Evolutionary conservation across 1,140 invertebrate species (phyloP).

Genomic region (Leptinotarsa undecemlineata): DNA sequence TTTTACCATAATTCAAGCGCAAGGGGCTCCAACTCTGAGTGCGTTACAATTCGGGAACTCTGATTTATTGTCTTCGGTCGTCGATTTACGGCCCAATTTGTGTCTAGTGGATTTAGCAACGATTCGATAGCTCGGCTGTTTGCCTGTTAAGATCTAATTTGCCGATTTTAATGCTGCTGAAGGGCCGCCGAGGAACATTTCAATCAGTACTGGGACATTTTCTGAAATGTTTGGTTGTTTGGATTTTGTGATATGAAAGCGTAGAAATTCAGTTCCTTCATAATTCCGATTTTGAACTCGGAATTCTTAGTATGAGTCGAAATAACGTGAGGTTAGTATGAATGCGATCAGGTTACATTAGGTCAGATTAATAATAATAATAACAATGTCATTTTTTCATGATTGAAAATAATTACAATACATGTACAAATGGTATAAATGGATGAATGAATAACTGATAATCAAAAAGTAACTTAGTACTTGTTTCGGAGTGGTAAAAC

Average conservation of each 20-base stretch:
- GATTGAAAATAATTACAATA: no score
- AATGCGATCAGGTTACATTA: no score
- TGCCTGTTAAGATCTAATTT: slow-evolving; percentile 14
- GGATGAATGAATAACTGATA: no score
- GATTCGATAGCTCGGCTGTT: slow-evolving; percentile 19
- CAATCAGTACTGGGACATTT: neutral
- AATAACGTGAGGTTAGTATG: no score
- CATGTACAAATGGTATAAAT: no score
- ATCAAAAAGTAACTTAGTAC: no score
- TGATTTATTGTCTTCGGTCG: slow-evolving; percentile 53
- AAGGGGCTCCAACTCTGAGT: slow-evolving; percentile 38
- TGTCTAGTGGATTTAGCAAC: slow-evolving; percentile 51
- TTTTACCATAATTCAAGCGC: slow-evolving; percentile 50
- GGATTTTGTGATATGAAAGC: neutral
- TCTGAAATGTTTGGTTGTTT: neutral
- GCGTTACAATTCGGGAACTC: slow-evolving; percentile 44
- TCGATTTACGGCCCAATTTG: slow-evolving; percentile 54
- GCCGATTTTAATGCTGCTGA: neutral
- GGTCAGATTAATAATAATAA: no score
- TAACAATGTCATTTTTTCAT: no score
- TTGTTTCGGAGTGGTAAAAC: no score
- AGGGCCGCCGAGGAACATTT: neutral
- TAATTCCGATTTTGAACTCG: neutral
- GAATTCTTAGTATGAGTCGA: neutral
- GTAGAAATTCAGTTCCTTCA: neutral